Conservation (phyloP, 2,113 vertebrate species). For the Herpetotheres cachinnans region DNA sequence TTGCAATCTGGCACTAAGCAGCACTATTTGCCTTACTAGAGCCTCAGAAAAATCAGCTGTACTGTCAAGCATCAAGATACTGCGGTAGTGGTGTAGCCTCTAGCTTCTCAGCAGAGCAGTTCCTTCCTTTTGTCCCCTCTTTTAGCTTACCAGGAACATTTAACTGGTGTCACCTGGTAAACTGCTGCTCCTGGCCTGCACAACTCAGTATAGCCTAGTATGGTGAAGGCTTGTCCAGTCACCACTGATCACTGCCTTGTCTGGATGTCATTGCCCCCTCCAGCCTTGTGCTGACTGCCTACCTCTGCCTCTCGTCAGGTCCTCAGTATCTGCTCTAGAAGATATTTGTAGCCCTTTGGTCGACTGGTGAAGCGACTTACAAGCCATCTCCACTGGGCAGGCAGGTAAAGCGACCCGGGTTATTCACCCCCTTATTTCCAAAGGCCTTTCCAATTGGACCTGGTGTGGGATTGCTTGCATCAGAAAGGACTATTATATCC, state of each 20-base stretch:
- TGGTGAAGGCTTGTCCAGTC: conserved; percentile 25
- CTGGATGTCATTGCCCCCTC: conserved; percentile 45
- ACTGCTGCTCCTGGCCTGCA: neutral
- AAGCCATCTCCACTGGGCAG: conserved; percentile 66
- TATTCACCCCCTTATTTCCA: conserved; percentile 39
- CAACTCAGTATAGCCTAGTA: neutral
- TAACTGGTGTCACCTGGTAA: neutral
- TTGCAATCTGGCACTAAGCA: neutral
- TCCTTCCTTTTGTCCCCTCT: neutral
- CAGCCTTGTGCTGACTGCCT: conserved; percentile 68
- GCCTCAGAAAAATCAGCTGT: neutral
- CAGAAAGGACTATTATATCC: neutral
- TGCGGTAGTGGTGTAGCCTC: neutral
- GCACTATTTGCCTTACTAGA: neutral
- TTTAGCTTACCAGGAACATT: neutral
- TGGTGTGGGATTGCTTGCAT: conserved; percentile 38
- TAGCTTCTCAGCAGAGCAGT: neutral
- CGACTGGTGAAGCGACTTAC: conserved; percentile 58
- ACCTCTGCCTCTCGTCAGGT: conserved; percentile 70
- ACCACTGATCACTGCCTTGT: conserved; percentile 31
- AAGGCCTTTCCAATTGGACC: conserved; percentile 21
- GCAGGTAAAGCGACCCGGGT: conserved; percentile 66
- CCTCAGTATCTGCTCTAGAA: conserved; percentile 68
- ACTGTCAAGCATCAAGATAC: neutral
- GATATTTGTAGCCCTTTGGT: conserved; percentile 67